Base-by-base conservation (phyloP, 2,113 vertebrate genomes). In the Heliornis fulica region DNA sequence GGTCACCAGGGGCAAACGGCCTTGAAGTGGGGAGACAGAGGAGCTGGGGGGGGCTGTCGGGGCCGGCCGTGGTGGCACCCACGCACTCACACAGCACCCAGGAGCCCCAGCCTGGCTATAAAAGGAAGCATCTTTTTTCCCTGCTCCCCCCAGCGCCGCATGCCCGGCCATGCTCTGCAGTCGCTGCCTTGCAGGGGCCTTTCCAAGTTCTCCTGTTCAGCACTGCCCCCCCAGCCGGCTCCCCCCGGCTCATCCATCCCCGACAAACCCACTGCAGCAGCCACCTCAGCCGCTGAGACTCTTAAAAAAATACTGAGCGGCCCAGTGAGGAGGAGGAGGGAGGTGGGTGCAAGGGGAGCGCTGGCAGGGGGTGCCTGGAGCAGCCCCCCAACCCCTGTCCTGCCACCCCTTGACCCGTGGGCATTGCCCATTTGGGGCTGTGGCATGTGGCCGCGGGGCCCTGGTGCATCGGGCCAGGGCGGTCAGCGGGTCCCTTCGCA, bases 71-170 rank as follows among this genome's bases (percentile, higher is more conserved):
- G 23, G 83, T 54, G 65, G 50, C 93, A 92, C 91, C 95, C 90
- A 61, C 3, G 9, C 5, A 1, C 8, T 61, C 5, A 9, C 59
- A 61, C 8, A 1, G 60, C 93, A 59, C 95, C 86, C 89, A 90
- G 54, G 89, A 61, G 54, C 74, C 92, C 94, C 92, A 48, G 85
- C 40, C 90, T 94, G 96, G 13, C 97, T 97, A 97, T 97, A 97
- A 97, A 97, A 97, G 97, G 96, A 97, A 97, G 94, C 59, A 28
- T 65, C n/a, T 87, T 90, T 89, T 28, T 22, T 19, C 48, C 86
- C 64, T 3, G 46, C 89, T 79, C 83, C 46, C 87, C 40, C 68
- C 93, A 61, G 87, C 26, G 26, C 92, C 13, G 50, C 28, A 21
- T 84, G 84, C 87, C 83, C 65, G 29, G 72, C 74, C 36, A 25